Evolutionary conservation across 2,888 invertebrate genomes (phyloP).

Genomic region (Tanaodytes sp.): DNA sequence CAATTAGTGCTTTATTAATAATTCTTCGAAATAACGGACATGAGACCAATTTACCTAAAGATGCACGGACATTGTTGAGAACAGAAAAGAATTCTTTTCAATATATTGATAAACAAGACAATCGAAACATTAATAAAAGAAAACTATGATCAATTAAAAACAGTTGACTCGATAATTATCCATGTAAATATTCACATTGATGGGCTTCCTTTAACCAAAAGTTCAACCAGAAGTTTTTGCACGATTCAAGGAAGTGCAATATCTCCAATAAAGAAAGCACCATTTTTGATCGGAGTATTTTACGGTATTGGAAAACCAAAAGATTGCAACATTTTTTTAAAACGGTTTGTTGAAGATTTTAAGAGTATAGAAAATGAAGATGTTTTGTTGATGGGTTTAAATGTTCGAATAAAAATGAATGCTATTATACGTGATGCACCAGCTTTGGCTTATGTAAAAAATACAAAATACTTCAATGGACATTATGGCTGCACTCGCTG

Average conservation of each 20-base stretch:
- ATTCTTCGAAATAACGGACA: conserved; percentile 9
- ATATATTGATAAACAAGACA: not conserved
- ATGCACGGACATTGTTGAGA: conserved; percentile 4
- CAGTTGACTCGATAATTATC: not conserved
- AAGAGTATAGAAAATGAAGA: not conserved
- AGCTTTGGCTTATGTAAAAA: too few relatives aligned
- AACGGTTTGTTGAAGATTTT: not conserved
- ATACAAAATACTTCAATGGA: too few relatives aligned
- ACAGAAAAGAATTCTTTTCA: conserved; percentile 3
- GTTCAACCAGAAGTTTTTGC: not conserved
- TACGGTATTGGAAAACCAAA: not conserved
- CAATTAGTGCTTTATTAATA: not conserved
- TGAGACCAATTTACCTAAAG: conserved; percentile 1
- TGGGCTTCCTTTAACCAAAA: not conserved
- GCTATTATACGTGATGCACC: too few relatives aligned
- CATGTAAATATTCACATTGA: conserved; percentile 3
- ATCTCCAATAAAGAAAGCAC: not conserved
- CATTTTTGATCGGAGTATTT: not conserved
- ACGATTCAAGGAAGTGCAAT: conserved; percentile 1
- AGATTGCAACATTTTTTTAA: not conserved
- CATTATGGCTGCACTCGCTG: too few relatives aligned
- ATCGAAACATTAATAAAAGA: too few relatives aligned
- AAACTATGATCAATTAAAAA: not conserved
- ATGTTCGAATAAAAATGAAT: not conserved
- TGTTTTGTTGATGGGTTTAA: not conserved